A percentile compares a stretch with the other conserved stretches of the same genome.
Evolutionary conservation across 1,140 invertebrate genomes (phyloP).

Genomic region (Thalassaphorura encarpata): DNA sequence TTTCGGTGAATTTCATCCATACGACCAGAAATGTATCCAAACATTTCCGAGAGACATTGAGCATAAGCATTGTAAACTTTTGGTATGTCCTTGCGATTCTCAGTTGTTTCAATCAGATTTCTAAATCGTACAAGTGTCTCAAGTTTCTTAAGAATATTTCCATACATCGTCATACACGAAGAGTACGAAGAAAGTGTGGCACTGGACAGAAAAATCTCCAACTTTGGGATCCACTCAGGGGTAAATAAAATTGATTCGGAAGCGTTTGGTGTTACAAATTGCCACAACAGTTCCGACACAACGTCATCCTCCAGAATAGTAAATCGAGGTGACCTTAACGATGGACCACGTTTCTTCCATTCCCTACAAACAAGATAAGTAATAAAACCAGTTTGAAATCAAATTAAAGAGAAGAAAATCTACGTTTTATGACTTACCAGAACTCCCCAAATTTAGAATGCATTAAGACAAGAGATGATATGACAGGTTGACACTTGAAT

Average conservation of each 20-base stretch:
- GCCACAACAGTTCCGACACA: constrained; percentile 23
- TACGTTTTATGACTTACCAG: constrained; percentile 14
- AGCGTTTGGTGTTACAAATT: constrained; percentile 5
- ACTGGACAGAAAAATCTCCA: constrained; percentile 12
- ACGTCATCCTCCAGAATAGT: constrained; percentile 14
- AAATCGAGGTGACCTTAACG: neutral
- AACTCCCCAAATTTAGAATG: constrained; percentile 21
- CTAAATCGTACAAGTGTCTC: constrained; percentile 6
- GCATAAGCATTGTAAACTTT: constrained; percentile 6
- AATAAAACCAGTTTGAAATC: neutral
- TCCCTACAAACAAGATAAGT: constrained; percentile 15
- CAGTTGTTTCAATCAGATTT: neutral
- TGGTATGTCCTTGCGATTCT: neutral
- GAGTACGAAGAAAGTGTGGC: constrained; percentile 1
- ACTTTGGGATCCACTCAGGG: constrained; percentile 1
- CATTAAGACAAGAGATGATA: constrained; percentile 2
- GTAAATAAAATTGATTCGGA: constrained; percentile 17
- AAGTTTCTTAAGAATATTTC: neutral
- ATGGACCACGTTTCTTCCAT: constrained; percentile 13
- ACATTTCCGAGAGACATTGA: constrained; percentile 2
- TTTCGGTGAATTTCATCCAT: constrained; percentile 7
- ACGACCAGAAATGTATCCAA: neutral
- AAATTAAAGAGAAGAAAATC: neutral
- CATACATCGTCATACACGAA: constrained; percentile 2
- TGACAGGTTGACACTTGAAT: constrained; percentile 19